phyloP scores from a whole-genome alignment of 2,113 vertebrate genomes.

The Dissostichus mawsoni region DNA sequence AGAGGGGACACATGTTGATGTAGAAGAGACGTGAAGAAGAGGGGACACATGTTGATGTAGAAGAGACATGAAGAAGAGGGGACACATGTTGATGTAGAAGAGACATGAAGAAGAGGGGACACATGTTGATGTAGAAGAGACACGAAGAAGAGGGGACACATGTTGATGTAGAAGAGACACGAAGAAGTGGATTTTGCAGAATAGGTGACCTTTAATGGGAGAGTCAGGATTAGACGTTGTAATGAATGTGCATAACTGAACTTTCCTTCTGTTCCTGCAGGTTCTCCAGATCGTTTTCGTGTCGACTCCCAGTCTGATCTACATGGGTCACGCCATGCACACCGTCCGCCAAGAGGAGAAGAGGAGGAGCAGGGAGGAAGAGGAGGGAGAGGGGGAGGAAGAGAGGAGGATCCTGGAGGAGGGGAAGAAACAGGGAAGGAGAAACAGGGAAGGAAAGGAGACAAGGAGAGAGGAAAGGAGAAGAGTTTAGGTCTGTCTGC shows the following conservation, averaged over 20 bases:
- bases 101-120: no score
- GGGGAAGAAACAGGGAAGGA: conserved; percentile 74
- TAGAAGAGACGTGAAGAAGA: no score
- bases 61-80: no score
- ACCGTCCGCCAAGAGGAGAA: conserved; percentile 92
- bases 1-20: no score
- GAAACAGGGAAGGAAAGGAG: conserved; percentile 68
- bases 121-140: no score
- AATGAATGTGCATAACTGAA: not conserved
- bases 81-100: no score
- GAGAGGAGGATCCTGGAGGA: conserved; percentile 73
- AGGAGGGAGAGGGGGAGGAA: conserved; percentile 46
- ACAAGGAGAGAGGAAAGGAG: conserved; percentile 78
- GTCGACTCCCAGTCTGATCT: conserved; percentile 94
- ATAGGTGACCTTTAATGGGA: no score
- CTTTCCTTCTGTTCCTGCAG: conserved; percentile 21
- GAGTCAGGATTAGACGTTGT: not conserved
- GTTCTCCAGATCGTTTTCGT: conserved; percentile 99
- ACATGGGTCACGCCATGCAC: conserved; percentile 97
- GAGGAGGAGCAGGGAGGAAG: conserved; percentile 83
- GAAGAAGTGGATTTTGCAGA: no score
- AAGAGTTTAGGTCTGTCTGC: conserved; percentile 15
- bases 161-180: no score
- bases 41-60: no score
- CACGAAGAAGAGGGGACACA: no score